Conservation (phyloP, 2,113 vertebrate genomes). For the Struthio camelus region DNA sequence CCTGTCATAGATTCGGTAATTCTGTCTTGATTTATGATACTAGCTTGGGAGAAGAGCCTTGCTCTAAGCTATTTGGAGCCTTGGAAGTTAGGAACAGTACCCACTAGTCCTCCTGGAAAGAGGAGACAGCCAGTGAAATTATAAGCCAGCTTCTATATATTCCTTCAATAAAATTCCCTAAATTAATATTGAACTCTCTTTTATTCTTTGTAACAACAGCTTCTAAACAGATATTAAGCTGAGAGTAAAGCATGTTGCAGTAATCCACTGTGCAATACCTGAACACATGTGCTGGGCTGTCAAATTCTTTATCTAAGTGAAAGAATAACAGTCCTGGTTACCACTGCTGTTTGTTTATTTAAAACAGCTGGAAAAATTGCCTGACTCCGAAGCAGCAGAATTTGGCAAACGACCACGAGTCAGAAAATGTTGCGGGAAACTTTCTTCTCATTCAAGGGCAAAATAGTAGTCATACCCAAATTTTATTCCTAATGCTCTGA, state of each 20-base stretch:
- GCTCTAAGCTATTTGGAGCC: background rate
- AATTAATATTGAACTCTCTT: background rate
- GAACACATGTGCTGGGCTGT: background rate
- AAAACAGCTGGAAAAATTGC: background rate
- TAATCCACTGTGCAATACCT: background rate
- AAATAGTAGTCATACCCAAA: background rate
- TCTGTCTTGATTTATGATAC: background rate
- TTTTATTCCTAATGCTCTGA: background rate
- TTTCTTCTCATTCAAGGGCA: background rate
- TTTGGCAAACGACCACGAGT: background rate
- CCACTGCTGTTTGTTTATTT: background rate
- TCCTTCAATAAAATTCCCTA: background rate
- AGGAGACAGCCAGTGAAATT: background rate
- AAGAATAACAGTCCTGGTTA: background rate
- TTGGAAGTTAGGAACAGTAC: background rate
- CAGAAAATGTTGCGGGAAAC: background rate
- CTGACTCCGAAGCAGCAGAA: background rate
- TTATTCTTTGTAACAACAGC: fast-evolving
- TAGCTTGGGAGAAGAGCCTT: background rate
- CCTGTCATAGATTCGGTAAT: background rate
- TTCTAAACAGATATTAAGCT: background rate
- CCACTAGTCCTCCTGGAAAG: background rate
- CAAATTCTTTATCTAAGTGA: background rate
- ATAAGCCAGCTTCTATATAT: background rate
- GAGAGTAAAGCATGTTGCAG: background rate